Evolutionary conservation across 2,113 vertebrate genomes (phyloP).

Genomic region (Equus quagga): DNA sequence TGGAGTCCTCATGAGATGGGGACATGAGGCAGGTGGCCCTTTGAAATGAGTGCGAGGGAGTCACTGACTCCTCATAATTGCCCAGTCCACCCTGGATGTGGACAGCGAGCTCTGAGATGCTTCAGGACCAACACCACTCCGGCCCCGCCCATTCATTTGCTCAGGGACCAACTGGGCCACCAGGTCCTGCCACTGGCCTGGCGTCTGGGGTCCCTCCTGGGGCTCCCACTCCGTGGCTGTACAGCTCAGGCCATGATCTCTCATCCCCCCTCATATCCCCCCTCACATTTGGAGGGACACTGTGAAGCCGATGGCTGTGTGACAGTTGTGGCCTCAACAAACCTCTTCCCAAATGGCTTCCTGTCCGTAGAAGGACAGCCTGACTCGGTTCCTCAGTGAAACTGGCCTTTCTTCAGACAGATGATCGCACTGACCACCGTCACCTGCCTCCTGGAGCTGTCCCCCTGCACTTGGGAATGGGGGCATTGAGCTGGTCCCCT

Average conservation of each 20-base stretch:
- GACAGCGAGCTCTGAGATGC: background rate
- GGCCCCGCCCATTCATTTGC: rapidly evolving
- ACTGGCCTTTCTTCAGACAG: background rate
- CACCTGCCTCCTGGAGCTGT: background rate
- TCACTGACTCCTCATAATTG: rapidly evolving
- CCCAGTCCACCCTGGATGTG: rapidly evolving
- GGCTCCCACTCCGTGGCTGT: background rate
- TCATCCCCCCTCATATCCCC: rapidly evolving
- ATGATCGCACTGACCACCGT: rapidly evolving
- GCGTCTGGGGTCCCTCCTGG: rapidly evolving
- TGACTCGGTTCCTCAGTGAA: rapidly evolving
- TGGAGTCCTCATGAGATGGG: conserved; percentile 18
- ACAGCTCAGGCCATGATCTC: rapidly evolving
- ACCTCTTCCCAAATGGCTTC: background rate
- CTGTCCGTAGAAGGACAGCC: rapidly evolving
- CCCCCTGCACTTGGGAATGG: background rate
- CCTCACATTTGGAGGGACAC: rapidly evolving
- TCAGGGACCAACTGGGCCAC: rapidly evolving
- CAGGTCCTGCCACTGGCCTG: rapidly evolving
- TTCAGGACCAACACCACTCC: background rate
- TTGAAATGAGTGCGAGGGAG: background rate
- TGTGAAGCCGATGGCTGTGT: background rate
- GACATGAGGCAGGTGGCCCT: background rate
- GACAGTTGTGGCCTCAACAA: rapidly evolving
- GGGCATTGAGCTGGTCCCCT: background rate